Evolutionary conservation across 1,140 invertebrate genomes (phyloP).

Genomic region (Trachymyrmex cornetzi): DNA sequence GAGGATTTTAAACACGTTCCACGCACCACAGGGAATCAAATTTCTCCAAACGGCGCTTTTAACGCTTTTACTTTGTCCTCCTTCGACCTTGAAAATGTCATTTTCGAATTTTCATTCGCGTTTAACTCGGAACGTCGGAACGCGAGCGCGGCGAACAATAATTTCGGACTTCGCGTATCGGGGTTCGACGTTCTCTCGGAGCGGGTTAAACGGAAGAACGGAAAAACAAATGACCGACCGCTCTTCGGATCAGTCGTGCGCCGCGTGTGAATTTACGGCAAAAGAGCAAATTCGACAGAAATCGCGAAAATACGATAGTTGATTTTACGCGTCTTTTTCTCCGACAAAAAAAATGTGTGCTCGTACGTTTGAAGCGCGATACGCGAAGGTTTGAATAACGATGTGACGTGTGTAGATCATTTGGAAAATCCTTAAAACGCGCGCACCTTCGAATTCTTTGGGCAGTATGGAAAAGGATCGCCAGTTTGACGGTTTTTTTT

Average conservation of each 20-base stretch:
- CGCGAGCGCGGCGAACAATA: neutral
- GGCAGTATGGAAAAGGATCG: no score
- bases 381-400: neutral
- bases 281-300: slow-evolving; percentile 15
- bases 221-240: neutral
- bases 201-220: neutral
- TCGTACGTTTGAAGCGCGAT: neutral
- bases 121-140: neutral
- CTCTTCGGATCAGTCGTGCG: neutral
- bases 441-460: neutral
- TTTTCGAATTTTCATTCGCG: neutral
- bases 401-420: neutral
- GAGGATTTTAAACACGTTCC: slow-evolving; percentile 14
- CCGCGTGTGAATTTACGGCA: neutral
- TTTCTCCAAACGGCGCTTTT: neutral
- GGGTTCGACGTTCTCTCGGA: neutral
- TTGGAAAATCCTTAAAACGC: neutral
- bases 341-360: neutral
- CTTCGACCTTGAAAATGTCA: neutral
- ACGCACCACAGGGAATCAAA: neutral
- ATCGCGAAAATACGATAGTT: slow-evolving; percentile 18
- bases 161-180: neutral
- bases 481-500: no score
- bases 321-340: neutral
- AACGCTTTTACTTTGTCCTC: neutral